Evolutionary conservation across 2,797 vertebrate species (phyloP), one percentile per base, ranked within the genome.

Genomic region (Lophotriccus pileatus): DNA sequence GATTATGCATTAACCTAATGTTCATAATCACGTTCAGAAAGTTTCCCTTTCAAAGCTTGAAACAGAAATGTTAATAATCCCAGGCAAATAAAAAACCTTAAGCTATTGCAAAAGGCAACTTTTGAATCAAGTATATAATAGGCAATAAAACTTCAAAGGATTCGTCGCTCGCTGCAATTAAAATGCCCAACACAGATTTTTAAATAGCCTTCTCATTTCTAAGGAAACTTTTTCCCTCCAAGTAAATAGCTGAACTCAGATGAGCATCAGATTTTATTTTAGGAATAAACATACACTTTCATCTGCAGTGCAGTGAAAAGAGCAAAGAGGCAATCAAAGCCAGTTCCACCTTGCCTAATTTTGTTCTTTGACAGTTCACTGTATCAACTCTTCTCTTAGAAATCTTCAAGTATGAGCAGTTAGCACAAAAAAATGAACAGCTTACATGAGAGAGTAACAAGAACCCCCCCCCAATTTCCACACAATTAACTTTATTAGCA

Each of bases 131-230:
- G 68, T 79, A 84, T 73, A 84, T 96, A 94, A 87, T 12, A 95
- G 77, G 90, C 81, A 93, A 93, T 91, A 89, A 97, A 89, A 97
- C 95, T 97, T 97, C 96, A 97, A 97, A 97, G 96, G 69, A 82
- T 78, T 73, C 74, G 77, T 89, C 3, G 5, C 64, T 91, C 1
- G 0, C 70, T 90, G 67, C 64, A 93, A 97, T 89, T 94, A 97
- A 96, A 97, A 96, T 67, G 68, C 70, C 92, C 95, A 93, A 84
- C 67, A 90, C 63, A 73, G 34, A 91, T 81, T 87, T 86, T 58
- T 87, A 78, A 93, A 96, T 59, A 95, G 92, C 27, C 66, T 93
- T 90, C 81, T 93, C 18, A 12, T 90, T 85, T 87, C 76, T 63
- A 68, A 78, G 55, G n/a, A 85, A 89, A 84, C 20, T 66, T 92